Base-by-base conservation (phyloP, 2,888 invertebrate genomes). In the Spodoptera littoralis region DNA sequence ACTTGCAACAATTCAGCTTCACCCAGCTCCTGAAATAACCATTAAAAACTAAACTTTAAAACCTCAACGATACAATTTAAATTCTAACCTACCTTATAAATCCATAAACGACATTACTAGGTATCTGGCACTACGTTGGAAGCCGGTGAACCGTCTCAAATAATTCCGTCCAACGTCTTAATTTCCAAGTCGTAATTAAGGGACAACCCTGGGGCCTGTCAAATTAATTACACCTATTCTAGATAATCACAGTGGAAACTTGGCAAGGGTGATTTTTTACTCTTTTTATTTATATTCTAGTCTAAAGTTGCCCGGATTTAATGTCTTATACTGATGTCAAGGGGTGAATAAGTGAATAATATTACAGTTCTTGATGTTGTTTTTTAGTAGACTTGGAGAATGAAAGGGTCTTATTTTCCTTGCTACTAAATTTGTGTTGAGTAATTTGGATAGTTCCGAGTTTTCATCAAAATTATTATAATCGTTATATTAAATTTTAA, bases 201-300 rank as follows among this genome's bases (percentile, higher is more conserved):
- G 78, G 78, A 70, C 66, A 67, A 54, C 60, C 73, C 65, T 63
- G 60, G 68, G 67, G 70, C 72, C 75, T 79, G 81, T 79, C 82
- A 84, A 86, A 87, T 85, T 85, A 88, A 88, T 86, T 83, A 83
- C 83, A 82, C 76, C 84, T 82, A 82, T 83, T 83, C 65, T 64
- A 80, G 80, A 84, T 86, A 88, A 87, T 88, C 85, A 74, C 76
- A 72, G 73, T 77, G 78, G 80, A 79, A 85, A 82, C 79, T 79
- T 67, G 73, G 77, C 79, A 79, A 72, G 79, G 74, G 68, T 50
- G 69, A 72, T 73, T 74, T 79, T 79, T 78, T 67, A 60, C 46
- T 52, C 55, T 53, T 55, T 65, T 71, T 63, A 64, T 73, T 75
- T 63, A 70, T 71, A 57, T 45, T 59, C 45, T 13, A 22, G 48